Conservation (phyloP, 2,113 vertebrate genomes). For the Oriolus oriolus region DNA sequence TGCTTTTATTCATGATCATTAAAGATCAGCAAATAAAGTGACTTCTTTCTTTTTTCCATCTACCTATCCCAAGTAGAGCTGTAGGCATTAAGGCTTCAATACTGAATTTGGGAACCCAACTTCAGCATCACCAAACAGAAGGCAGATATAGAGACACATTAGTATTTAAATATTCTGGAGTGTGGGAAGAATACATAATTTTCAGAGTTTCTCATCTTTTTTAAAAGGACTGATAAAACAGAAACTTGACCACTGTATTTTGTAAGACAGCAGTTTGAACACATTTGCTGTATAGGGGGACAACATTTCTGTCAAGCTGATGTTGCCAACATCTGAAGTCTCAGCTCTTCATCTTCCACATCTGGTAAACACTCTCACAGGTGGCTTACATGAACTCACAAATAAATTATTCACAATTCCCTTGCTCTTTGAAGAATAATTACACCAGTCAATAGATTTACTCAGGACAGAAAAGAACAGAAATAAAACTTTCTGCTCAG, state of each 20-base stretch:
- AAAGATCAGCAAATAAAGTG: neutral
- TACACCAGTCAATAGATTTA: neutral
- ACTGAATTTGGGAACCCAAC: neutral
- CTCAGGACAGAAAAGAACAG: neutral
- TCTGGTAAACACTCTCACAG: neutral
- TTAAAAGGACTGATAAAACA: neutral
- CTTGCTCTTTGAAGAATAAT: neutral
- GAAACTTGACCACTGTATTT: neutral
- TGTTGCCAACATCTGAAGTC: neutral
- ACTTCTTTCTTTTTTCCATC: neutral
- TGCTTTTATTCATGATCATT: neutral
- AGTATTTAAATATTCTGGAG: neutral
- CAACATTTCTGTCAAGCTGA: neutral
- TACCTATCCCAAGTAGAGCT: neutral
- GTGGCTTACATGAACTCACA: neutral
- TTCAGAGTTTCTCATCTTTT: neutral
- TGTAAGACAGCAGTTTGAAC: neutral
- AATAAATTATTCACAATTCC: slow-evolving; percentile 12
- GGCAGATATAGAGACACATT: neutral
- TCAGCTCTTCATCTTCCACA: neutral
- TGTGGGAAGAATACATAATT: neutral
- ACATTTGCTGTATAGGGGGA: neutral
- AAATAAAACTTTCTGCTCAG: neutral
- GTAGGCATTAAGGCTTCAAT: neutral
- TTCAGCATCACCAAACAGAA: neutral